Evolutionary conservation across 1,140 invertebrate species (phyloP).

Genomic region (Eciton burchellii): DNA sequence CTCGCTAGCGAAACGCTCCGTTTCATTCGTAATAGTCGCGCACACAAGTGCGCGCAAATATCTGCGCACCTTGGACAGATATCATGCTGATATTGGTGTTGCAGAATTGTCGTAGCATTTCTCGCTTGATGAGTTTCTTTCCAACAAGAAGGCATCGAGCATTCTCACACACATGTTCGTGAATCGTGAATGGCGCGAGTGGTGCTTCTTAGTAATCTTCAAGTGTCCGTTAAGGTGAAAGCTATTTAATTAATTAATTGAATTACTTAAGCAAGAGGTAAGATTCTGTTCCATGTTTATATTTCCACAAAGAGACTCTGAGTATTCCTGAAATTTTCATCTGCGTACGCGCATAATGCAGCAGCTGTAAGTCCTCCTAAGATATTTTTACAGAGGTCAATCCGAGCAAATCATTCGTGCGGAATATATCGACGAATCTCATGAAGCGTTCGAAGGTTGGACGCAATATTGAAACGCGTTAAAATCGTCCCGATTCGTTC

Average conservation of each 20-base stretch:
- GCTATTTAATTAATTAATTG: no score
- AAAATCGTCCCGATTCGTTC: no score
- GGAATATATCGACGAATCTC: neutral
- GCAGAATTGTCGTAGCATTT: neutral
- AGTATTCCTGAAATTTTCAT: no score
- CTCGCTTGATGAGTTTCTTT: neutral
- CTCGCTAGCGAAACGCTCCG: neutral
- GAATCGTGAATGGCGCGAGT: neutral
- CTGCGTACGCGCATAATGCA: no score
- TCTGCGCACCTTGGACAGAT: neutral
- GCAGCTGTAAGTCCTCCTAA: no score
- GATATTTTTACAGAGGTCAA: no score
- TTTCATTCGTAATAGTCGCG: neutral
- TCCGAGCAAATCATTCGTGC: neutral
- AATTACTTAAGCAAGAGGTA: neutral
- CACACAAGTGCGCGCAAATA: no score
- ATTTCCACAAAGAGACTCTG: neutral
- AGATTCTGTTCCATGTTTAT: neutral
- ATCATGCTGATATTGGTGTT: neutral
- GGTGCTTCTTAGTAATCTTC: neutral
- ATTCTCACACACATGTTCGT: neutral
- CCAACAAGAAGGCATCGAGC: neutral
- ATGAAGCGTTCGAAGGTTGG: no score
- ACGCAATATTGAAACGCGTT: no score
- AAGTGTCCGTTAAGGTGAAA: conserved; percentile 6